These are phyloP conservation scores for Nebria salina DNA, from an alignment of 2,888 invertebrate species.

Conservation along the genomic window DNA sequence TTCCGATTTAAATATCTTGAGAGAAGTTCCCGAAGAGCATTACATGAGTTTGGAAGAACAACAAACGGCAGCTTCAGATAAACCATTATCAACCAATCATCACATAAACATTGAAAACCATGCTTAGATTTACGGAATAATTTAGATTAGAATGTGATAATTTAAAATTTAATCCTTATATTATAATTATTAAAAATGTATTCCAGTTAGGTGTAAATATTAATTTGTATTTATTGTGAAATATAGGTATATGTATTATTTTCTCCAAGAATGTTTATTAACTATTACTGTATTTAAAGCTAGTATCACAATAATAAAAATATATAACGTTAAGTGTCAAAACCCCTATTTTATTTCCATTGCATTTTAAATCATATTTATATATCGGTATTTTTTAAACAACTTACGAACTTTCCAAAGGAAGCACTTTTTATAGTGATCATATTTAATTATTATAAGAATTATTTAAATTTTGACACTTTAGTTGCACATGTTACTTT, in stretches of 20 bases:
- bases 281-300: conserved; percentile 43
- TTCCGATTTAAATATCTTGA: conserved; percentile 49
- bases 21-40: conserved; percentile 50
- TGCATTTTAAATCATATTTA: neutral
- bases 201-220: conserved; percentile 35
- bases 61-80: conserved; percentile 47
- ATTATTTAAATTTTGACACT: neutral
- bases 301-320: conserved; percentile 41
- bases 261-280: conserved; percentile 29
- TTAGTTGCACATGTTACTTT: neutral
- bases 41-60: conserved; percentile 56
- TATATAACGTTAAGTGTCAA: conserved; percentile 33
- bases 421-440: no score
- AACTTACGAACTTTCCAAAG: neutral
- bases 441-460: no score
- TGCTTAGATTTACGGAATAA: conserved; percentile 17
- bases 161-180: conserved; percentile 16
- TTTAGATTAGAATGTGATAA: conserved; percentile 20
- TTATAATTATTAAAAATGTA: conserved; percentile 15
- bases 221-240: conserved; percentile 38
- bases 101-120: conserved; percentile 36
- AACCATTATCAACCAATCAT: conserved; percentile 36
- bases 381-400: neutral
- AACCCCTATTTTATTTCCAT: neutral
- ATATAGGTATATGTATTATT: conserved; percentile 15